A percentile compares a stretch with the other conserved stretches of the same genome.
phyloP scores from a whole-genome alignment of 2,888 invertebrate genomes.

The Drosophila recens region DNA sequence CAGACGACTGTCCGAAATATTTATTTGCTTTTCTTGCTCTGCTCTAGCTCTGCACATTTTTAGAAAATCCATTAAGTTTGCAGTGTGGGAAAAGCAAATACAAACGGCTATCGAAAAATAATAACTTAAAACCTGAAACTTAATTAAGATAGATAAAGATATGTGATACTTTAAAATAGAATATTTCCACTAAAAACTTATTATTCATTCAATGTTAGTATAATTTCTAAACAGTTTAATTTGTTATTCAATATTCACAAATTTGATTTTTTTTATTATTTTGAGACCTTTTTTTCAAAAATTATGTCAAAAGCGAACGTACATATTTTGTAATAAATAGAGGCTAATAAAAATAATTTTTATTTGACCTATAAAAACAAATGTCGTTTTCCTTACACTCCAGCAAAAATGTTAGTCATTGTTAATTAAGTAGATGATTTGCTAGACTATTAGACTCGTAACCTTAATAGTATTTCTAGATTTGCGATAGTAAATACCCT shows the following conservation, averaged over 20 bases:
- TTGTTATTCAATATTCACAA: too few species aligned
- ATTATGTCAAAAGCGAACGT: too few species aligned
- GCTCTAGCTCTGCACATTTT: slow-evolving; percentile 6
- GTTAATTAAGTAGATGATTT: neutral
- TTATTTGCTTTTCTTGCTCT: slow-evolving; percentile 27
- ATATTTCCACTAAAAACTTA: too few species aligned
- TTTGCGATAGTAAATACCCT: neutral
- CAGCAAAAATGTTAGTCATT: slow-evolving; percentile 1
- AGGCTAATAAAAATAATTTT: neutral
- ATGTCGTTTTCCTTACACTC: neutral
- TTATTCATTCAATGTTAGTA: too few species aligned
- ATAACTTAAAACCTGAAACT: too few species aligned
- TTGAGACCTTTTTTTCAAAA: too few species aligned
- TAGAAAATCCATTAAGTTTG: slow-evolving; percentile 28
- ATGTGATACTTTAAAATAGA: too few species aligned
- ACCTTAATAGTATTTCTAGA: neutral
- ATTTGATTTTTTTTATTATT: too few species aligned
- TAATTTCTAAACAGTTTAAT: too few species aligned
- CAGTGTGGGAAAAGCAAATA: slow-evolving; percentile 13
- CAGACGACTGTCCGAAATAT: slow-evolving; percentile 32
- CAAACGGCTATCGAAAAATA: too few species aligned
- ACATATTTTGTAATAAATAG: neutral
- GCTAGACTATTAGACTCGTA: neutral
- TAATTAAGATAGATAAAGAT: too few species aligned
- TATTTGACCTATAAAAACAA: neutral